Conservation (phyloP, 2,797 vertebrate species). For the Sebastes ruberrimus region DNA sequence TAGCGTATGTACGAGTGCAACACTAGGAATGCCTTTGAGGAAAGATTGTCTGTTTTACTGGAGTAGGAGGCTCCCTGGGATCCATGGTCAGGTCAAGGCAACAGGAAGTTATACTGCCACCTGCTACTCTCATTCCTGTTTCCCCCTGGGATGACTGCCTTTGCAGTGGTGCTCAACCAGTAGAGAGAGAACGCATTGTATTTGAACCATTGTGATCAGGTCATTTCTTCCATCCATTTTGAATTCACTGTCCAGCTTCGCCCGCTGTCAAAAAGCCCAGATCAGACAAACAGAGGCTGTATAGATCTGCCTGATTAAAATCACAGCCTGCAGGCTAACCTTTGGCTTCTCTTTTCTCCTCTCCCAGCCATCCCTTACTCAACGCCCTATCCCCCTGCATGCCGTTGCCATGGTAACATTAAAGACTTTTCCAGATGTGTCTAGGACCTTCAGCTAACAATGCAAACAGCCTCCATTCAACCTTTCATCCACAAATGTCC, state of each 20-base stretch:
- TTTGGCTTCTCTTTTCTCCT: constrained; percentile 18
- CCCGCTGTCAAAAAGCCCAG: not conserved
- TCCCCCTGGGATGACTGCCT: constrained; percentile 61
- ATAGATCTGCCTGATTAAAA: constrained; percentile 73
- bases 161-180: not conserved
- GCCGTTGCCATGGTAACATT: constrained; percentile 75
- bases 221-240: constrained; percentile 58
- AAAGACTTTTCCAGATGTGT: constrained; percentile 84
- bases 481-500: constrained; percentile 38
- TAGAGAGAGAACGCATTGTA: not conserved
- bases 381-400: constrained; percentile 60
- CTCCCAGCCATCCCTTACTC: constrained; percentile 1
- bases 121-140: constrained; percentile 82
- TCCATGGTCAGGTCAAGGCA: constrained; percentile 69
- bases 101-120: constrained; percentile 81
- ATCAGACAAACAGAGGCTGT: not conserved
- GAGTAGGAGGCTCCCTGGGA: constrained; percentile 50
- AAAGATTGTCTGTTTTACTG: not conserved
- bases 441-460: constrained; percentile 10
- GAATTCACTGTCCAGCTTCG: constrained; percentile 35
- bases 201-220: not conserved
- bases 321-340: constrained; percentile 61
- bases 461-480: constrained; percentile 9
- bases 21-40: not conserved
- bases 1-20: not conserved